A percentile compares a stretch with the other conserved stretches of the same genome.
phyloP scores from a whole-genome alignment of 2,797 vertebrate species.

The Neosilurus mollespiculum region DNA sequence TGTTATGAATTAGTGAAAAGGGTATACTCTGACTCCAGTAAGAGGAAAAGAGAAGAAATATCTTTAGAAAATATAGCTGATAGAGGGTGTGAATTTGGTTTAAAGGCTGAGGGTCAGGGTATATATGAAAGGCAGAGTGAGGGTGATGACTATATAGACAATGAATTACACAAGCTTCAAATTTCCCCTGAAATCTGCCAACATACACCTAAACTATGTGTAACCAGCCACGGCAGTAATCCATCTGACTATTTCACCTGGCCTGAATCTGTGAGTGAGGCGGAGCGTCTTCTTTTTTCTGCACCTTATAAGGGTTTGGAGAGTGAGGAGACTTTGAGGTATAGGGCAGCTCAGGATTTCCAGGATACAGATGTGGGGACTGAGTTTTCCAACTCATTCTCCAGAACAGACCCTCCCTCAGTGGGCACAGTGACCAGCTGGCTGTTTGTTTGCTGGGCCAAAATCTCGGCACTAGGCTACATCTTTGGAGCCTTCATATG shows the following conservation, averaged over 20 bases:
- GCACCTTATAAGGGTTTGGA: conserved; percentile 22
- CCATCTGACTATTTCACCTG: neutral
- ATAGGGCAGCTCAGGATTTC: conserved; percentile 47
- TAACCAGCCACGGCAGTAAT: neutral
- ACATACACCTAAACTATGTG: neutral
- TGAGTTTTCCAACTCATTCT: conserved; percentile 49
- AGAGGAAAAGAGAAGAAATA: neutral
- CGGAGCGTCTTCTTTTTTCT: neutral
- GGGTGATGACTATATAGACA: neutral
- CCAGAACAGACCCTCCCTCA: conserved; percentile 57
- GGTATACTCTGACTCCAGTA: neutral
- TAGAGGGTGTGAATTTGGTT: conserved; percentile 8
- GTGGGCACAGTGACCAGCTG: conserved; percentile 53
- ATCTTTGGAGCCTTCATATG: conserved; percentile 75
- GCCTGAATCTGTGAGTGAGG: conserved; percentile 2
- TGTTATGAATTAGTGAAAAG: conserved; percentile 3
- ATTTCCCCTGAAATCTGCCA: neutral
- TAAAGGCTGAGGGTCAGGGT: neutral
- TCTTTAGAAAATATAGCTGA: neutral
- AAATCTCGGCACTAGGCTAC: conserved; percentile 71
- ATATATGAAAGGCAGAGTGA: neutral
- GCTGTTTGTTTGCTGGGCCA: conserved; percentile 58
- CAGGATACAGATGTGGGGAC: conserved; percentile 42
- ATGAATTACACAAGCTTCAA: neutral
- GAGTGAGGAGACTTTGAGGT: conserved; percentile 14